Evolutionary conservation across 2,888 invertebrate genomes (phyloP), one percentile per base, ranked within the genome.

Genomic region (Argyra leucocephala): DNA sequence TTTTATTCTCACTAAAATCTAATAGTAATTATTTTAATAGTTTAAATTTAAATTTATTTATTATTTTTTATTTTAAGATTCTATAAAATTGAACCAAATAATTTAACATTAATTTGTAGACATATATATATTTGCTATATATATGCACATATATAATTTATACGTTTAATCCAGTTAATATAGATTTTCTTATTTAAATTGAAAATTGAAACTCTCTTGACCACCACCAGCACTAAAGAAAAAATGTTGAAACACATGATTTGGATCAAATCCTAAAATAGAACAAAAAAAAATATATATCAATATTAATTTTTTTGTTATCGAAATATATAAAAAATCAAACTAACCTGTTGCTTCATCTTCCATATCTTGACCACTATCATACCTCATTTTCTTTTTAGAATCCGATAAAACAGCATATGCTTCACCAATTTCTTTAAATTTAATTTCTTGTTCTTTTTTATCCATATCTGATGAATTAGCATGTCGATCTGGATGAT

Each of bases 381-480:
- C 96, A 76, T 96, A 96, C 60, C 94, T 86, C 61, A 86, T 84
- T 72, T 93, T 89, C 80, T 96, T 96, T 80, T 91, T 91, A 10
- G 90, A 86, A 82, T 96, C 96, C 23, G 94, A 93, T 69, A 97
- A 84, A 67, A 96, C 85, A 60, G 90, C 88, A 78, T 96, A 96
- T 0, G 96, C 96, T 80, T 96, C 96, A n/a, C 96, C 95, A 22
- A 96, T 85, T 80, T 96, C 96, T 80, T 96, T 96, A 80, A 97
- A 96, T 74, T 91, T 91, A 73, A 88, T 87, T 80, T 97, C 96
- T 78, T 96, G 94, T 69, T 93, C 93, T 73, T 91, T 91, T 70
- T 91, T 90, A 78, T 92, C 91, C 5, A 81, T 84, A 63, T 91
- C 90, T 1, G 91, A 85, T 57, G 94, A 95, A 77, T 87, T 89